phyloP scores from a whole-genome alignment of 1,140 invertebrate species.

The Mamestra configurata region DNA sequence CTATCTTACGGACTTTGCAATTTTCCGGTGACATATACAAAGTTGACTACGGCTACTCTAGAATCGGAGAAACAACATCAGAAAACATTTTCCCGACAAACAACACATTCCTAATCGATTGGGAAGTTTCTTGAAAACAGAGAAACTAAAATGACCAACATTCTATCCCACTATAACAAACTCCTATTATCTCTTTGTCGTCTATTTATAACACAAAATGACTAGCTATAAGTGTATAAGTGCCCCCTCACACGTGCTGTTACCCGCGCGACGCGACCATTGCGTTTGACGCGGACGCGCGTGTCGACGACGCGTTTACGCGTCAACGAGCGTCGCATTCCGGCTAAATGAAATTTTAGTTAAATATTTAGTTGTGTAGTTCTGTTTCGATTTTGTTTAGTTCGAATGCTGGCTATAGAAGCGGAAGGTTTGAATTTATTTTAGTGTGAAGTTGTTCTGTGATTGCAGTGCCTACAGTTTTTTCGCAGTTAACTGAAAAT shows the following conservation, averaged over 20 bases:
- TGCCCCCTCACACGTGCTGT: constrained; percentile 14
- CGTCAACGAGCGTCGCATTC: constrained; percentile 36
- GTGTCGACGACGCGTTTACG: constrained; percentile 38
- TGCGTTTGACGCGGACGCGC: constrained; percentile 48
- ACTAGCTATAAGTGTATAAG: constrained; percentile 24
- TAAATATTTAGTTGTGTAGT: constrained; percentile 37
- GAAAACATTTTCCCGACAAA: too few relatives aligned
- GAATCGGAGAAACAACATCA: too few relatives aligned
- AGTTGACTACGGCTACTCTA: too few relatives aligned
- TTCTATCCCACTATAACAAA: neutral
- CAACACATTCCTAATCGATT: too few relatives aligned
- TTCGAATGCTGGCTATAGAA: constrained; percentile 11
- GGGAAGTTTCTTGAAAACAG: neutral
- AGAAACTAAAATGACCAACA: neutral
- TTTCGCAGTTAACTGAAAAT: neutral
- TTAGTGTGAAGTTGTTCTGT: neutral
- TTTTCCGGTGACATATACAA: too few relatives aligned
- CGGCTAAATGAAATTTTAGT: constrained; percentile 42
- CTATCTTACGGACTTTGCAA: too few relatives aligned
- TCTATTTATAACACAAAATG: constrained; percentile 18
- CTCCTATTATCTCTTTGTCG: too few relatives aligned
- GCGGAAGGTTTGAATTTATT: constrained; percentile 16
- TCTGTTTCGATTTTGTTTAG: constrained; percentile 40
- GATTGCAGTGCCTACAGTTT: neutral
- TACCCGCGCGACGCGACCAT: neutral